Evolutionary conservation across 1,140 invertebrate genomes (phyloP), one percentile per base, ranked within the genome.

Genomic region (Cephus cinctus): DNA sequence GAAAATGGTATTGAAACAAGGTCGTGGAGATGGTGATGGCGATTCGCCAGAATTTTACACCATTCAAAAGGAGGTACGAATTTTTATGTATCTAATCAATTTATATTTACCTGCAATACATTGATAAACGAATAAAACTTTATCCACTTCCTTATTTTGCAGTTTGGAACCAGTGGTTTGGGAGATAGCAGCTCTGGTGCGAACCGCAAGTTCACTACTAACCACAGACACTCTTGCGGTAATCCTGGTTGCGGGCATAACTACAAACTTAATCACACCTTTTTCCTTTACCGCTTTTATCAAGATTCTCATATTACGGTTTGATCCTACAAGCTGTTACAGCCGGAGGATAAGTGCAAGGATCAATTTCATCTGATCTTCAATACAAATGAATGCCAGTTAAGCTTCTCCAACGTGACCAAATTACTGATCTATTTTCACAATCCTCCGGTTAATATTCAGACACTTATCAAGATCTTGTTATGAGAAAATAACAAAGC

Each of bases 1-100:
- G 35, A 90, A 89, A 62, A 88, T 90, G 85, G 87, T 88, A 35
- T 81, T 90, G 63, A 88, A 89, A 64, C 88, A 89, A 62, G 84
- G 83, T 44, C 83, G 85, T 45, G 76, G 77, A 2, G 55, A 84
- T 69, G 79, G 79, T 8, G 80, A 82, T 31, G 73, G 74, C 2
- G 83, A 80, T 20, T 76, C 76, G 11, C 81, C 82, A 53, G 80
- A 84, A 14, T 84, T 83, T 61, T 87, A 88, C 75, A 89, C 85
- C 56, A 86, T 88, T 65, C 85, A 87, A 69, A 86, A 87, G 67
- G 87, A 89, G 83, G 87, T 89, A 52, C 77, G 69, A 48, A 35
- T 42, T 40, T 48, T 41, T 52, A 19, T 27, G 23, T 16, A 15
- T n/a, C 12, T 14, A 39, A 40, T 6, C n/a, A 47, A 20, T 48